Evolutionary conservation across 2,797 vertebrate genomes (phyloP).

Genomic region (Acrocephalus scirpaceus): DNA sequence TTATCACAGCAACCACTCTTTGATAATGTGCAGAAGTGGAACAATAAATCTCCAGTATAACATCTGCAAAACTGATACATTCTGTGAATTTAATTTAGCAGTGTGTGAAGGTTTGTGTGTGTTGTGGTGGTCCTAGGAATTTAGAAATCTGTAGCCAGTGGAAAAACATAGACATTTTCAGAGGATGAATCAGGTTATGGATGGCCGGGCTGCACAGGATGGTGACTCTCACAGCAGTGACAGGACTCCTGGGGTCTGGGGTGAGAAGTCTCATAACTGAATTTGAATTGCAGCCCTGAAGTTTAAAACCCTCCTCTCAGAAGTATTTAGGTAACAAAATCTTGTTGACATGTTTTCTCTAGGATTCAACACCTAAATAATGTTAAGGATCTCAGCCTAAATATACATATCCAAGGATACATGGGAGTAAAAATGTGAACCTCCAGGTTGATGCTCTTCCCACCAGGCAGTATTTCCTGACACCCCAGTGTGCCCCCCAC

Average conservation of each 20-base stretch:
- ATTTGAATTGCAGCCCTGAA: neutral
- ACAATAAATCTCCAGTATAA: neutral
- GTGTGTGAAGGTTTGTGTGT: neutral
- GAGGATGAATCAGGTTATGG: neutral
- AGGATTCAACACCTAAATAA: neutral
- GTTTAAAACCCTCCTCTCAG: neutral
- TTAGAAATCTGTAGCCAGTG: neutral
- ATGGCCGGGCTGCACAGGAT: neutral
- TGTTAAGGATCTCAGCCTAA: neutral
- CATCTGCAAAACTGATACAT: neutral
- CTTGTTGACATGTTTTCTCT: neutral
- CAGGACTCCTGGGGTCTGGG: neutral
- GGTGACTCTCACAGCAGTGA: neutral
- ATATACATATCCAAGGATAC: neutral
- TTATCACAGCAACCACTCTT: neutral
- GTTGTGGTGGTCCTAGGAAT: neutral
- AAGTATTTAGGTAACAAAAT: neutral
- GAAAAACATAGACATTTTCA: neutral
- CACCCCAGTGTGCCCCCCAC: too few species aligned
- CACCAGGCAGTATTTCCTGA: neutral
- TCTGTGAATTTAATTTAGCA: neutral
- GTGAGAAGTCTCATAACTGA: neutral
- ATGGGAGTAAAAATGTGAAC: neutral
- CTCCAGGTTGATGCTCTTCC: neutral
- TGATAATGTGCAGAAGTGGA: constrained; percentile 4